Base-by-base conservation (phyloP, 2,797 vertebrate species). In the Fistularia commersonii region DNA sequence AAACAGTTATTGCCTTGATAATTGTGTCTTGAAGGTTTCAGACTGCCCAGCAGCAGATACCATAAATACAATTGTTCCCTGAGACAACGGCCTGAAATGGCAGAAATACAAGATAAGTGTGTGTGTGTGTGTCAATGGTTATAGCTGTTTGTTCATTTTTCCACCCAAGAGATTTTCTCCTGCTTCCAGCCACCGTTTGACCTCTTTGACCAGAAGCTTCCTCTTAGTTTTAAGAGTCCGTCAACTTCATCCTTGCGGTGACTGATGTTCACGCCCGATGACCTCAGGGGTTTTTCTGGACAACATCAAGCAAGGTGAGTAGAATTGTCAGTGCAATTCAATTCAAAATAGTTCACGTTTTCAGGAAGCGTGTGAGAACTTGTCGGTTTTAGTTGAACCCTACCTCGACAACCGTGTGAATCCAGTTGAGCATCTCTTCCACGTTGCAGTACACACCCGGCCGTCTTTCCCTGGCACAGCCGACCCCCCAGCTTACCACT, bases 401-500 rank as follows among this genome's bases (percentile, higher is more conserved):
- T 77, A 98, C 95, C 92, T 90, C 86, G 45, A 89, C 80, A 61
- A 92, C 73, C 0, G 65, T 57, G 45, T 87, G 68, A 77, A 98
- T 90, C 96, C 96, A 98, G 83, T 90, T 64, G 2, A 96, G 89
- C 86, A 93, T 89, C 45, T 86, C 68, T 0, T 85, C 83, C 50
- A 96, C 88, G 0, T 89, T 92, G 66, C 83, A 79, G 82, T 97
- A 98, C 38, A 98, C 93, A 0, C 96, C 96, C 0, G 93, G 94
- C 0, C 65, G 85, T 32, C 54, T 62, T 12, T 75, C 61, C 3
- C 83, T 77, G 1, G 89, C 96, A 9, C 96, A 98, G 78, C 96
- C 96, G 0, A 91, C 58, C 0, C 95, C 96, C 95, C 95, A 98
- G 79, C 95, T 98, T 69, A 98, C 94, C 6, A 98, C 89, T 39